These are phyloP conservation scores for Arion vulgaris DNA, from an alignment of 1,140 invertebrate genomes.

Conservation along the genomic window DNA sequence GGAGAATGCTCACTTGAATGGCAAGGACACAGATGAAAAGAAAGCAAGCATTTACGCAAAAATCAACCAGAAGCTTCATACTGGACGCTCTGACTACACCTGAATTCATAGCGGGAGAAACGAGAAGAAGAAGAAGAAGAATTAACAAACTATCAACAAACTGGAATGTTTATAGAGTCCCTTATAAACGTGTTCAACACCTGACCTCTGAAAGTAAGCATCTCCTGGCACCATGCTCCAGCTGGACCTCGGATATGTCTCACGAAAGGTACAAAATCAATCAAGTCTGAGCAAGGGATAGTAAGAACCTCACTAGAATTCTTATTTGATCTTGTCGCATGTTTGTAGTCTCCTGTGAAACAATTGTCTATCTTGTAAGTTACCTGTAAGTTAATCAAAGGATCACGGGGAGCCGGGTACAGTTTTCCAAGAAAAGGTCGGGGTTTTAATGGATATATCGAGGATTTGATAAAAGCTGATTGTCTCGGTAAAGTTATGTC, in stretches of 20 bases:
- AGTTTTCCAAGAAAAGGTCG: conserved; percentile 42
- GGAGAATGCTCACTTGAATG: too few relatives aligned
- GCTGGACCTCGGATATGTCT: not conserved
- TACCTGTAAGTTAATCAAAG: conserved; percentile 11
- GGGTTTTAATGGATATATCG: conserved; percentile 44
- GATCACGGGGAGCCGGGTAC: conserved; percentile 44
- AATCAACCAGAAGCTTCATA: too few relatives aligned
- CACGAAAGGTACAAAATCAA: conserved; percentile 28
- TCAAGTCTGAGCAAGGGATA: conserved; percentile 10
- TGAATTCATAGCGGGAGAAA: too few relatives aligned
- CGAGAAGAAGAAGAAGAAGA: too few relatives aligned
- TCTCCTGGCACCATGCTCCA: conserved; percentile 33
- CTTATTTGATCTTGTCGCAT: conserved; percentile 22
- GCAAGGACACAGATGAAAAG: too few relatives aligned
- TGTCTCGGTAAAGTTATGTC: conserved; percentile 34
- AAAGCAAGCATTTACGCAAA: too few relatives aligned
- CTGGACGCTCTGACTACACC: too few relatives aligned
- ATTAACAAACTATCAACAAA: conserved; percentile 16
- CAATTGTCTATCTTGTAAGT: conserved; percentile 41
- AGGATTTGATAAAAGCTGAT: conserved; percentile 27
- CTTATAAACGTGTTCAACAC: not conserved
- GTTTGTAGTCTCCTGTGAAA: conserved; percentile 40
- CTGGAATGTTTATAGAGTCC: conserved; percentile 1
- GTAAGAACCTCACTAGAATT: not conserved
- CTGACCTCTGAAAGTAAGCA: conserved; percentile 8